Evolutionary conservation across 2,113 vertebrate genomes (phyloP), one percentile per base, ranked within the genome.

Genomic region (Anhinga anhinga): DNA sequence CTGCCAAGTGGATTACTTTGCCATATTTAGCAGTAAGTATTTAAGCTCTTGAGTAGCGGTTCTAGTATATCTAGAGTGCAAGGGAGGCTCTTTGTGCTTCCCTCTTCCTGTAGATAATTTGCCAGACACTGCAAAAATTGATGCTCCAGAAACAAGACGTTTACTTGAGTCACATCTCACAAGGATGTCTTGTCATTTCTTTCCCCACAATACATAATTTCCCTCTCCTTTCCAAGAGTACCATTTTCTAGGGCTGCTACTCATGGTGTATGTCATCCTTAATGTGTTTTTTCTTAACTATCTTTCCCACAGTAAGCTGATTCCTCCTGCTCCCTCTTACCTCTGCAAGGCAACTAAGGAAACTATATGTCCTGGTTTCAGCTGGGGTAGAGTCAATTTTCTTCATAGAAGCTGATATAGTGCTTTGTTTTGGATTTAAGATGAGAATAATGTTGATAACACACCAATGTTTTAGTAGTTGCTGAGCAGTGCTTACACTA

Each of bases 11-110:
- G 73, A 81, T 96, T 95, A 88, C 21, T 83, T 89, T 74, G 36
- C 62, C 58, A 50, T 79, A 74, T 95, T 94, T 92, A 94, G 47
- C 49, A 85, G n/a, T 74, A 95, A 94, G 58, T 21, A 49, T 90
- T 88, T 94, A 93, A 94, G 53, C 50, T 52, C 62, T 71, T 86
- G 36, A 82, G 40, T 8, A 82, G 45, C 21, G 12, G 20, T 66
- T 89, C 63, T 53, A 80, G 38, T 45, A 77, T 26, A 47, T 93
- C 25, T 40, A 56, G 58, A 92, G 86, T 58, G 22, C 16, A 65
- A 80, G 45, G 40, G 58, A 86, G 10, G 21, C 11, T 81, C 27
- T 89, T 53, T 34, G 27, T 78, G 11, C 26, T 92, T 73, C 36
- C 17, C n/a, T 89, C 53, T 85, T 74, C 15, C 45, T 87, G 45